Evolutionary conservation across 1,140 invertebrate genomes (phyloP).

Genomic region (Pristionchus pacificus): DNA sequence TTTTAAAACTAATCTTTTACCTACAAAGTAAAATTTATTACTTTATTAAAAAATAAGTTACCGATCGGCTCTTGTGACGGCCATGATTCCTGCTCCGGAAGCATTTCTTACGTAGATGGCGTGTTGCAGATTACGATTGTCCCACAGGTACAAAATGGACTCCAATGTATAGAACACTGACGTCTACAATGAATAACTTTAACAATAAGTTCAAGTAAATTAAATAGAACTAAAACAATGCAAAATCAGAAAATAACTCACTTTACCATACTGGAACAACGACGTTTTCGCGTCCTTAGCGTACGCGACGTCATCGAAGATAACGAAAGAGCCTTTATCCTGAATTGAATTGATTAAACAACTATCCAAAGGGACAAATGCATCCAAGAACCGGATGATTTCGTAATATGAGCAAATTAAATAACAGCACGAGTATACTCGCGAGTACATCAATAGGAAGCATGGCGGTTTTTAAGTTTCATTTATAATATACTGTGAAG

Average conservation of each 20-base stretch:
- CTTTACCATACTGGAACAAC: background rate
- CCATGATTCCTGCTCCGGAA: conserved; percentile 7
- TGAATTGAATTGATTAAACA: background rate
- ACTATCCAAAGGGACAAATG: background rate
- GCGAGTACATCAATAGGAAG: no score
- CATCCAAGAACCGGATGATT: no score
- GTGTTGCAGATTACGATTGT: conserved; percentile 19
- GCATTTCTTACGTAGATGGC: conserved; percentile 27
- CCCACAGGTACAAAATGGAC: conserved; percentile 21
- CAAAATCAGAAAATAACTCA: background rate
- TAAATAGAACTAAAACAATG: conserved; percentile 4
- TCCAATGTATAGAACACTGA: conserved; percentile 24
- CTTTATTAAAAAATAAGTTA: background rate
- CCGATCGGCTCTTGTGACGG: conserved; percentile 23
- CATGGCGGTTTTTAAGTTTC: no score
- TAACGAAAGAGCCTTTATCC: conserved; percentile 2
- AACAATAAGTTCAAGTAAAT: conserved; percentile 7
- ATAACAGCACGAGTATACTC: no score
- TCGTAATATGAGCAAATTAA: no score
- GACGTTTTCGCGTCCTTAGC: background rate
- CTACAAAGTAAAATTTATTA: background rate
- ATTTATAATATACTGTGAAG: no score
- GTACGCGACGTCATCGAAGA: conserved; percentile 10
- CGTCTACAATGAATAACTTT: background rate
- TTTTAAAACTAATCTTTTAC: background rate